phyloP scores from a whole-genome alignment of 2,113 vertebrate species.

The Cygnus buccinator region DNA sequence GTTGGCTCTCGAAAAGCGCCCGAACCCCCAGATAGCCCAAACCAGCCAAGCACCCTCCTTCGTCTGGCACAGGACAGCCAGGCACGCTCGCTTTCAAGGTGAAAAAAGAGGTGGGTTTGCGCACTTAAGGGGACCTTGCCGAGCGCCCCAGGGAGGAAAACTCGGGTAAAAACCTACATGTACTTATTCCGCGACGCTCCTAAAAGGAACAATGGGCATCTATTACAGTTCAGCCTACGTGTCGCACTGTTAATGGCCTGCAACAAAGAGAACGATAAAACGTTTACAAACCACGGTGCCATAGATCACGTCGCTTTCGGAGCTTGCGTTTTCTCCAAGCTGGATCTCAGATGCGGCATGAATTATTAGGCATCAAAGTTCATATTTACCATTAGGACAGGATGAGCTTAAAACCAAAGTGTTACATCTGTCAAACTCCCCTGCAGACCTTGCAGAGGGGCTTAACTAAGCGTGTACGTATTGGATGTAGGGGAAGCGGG shows the following conservation, averaged over 20 bases:
- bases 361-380: neutral
- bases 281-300: neutral
- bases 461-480: neutral
- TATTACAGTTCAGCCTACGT: slow-evolving; percentile 55
- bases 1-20: neutral
- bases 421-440: neutral
- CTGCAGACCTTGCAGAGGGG: neutral
- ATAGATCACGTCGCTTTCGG: neutral
- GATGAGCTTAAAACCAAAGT: neutral
- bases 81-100: slow-evolving; percentile 33
- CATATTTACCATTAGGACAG: neutral
- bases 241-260: slow-evolving; percentile 46
- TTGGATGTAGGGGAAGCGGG: neutral
- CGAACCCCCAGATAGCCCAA: too few species aligned
- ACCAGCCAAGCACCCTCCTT: neutral
- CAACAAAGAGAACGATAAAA: slow-evolving; percentile 25
- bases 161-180: slow-evolving; percentile 15
- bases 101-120: slow-evolving; percentile 45
- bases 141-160: slow-evolving; percentile 14
- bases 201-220: slow-evolving; percentile 66
- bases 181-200: slow-evolving; percentile 32
- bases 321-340: neutral
- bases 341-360: neutral
- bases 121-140: slow-evolving; percentile 1
- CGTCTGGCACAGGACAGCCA: slow-evolving; percentile 45